phyloP scores from a whole-genome alignment of 2,888 invertebrate species.

The Leptinotarsa rubiginosa region DNA sequence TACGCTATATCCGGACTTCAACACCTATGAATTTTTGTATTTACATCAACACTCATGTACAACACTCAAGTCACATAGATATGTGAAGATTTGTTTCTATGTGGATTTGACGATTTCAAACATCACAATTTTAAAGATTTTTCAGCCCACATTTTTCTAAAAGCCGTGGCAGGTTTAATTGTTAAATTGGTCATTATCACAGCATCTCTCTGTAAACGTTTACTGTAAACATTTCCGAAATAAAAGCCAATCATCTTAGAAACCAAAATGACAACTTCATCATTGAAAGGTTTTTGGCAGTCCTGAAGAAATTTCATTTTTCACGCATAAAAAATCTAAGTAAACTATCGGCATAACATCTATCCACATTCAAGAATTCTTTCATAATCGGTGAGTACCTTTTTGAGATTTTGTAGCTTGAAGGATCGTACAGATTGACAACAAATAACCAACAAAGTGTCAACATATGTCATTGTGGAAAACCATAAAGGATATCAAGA shows the following conservation, averaged over 20 bases:
- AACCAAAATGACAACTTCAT: constrained; percentile 18
- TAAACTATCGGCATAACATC: constrained; percentile 11
- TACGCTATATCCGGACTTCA: too few relatives aligned
- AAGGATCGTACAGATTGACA: constrained; percentile 13
- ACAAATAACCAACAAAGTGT: constrained; percentile 20
- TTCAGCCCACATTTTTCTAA: too few relatives aligned
- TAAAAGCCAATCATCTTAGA: constrained; percentile 10
- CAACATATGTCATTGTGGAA: neutral
- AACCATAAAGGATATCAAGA: neutral
- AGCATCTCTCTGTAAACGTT: too few relatives aligned
- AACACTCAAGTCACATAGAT: too few relatives aligned
- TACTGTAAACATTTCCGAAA: neutral
- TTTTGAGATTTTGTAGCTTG: neutral
- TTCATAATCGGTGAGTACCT: constrained; percentile 20
- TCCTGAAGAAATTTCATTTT: constrained; percentile 31
- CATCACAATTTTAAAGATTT: too few relatives aligned
- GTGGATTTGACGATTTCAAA: too few relatives aligned
- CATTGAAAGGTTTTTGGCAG: constrained; percentile 36
- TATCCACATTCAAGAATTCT: constrained; percentile 5
- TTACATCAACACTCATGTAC: too few relatives aligned
- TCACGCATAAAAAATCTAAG: constrained; percentile 24
- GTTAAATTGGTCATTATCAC: too few relatives aligned
- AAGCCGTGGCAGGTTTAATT: too few relatives aligned
- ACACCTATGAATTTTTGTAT: too few relatives aligned
- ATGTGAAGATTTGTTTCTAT: too few relatives aligned